phyloP scores from a whole-genome alignment of 2,797 vertebrate genomes.

The Pseudochirops corinnae region DNA sequence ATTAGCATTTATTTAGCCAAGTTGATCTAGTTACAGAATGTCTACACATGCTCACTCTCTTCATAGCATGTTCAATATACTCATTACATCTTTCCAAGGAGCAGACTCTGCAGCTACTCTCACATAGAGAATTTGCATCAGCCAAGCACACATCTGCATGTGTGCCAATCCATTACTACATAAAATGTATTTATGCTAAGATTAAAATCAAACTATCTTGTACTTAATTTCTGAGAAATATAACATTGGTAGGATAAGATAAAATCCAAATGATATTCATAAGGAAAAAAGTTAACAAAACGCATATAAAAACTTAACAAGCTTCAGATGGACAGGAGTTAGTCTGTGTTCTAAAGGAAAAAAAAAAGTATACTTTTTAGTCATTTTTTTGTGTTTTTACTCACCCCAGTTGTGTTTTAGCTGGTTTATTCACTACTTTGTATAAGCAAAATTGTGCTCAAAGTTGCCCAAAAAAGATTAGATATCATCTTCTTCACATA shows the following conservation, averaged over 20 bases:
- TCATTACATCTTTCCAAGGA: background rate
- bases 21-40: background rate
- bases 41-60: background rate
- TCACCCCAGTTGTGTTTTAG: background rate
- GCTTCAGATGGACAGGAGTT: background rate
- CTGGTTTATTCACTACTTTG: background rate
- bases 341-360: background rate
- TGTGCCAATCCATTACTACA: background rate
- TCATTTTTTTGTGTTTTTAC: background rate
- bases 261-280: background rate
- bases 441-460: conserved; percentile 11
- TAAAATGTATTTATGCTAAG: background rate
- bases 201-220: background rate
- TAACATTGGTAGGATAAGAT: background rate
- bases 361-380: background rate
- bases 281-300: background rate
- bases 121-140: background rate
- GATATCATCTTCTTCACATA: background rate
- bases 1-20: background rate
- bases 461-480: background rate
- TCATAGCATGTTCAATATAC: background rate
- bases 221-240: background rate
- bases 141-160: background rate
- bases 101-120: background rate
- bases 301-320: background rate